Base-by-base conservation (phyloP, 2,888 invertebrate species). In the Pseudoips prasinana region DNA sequence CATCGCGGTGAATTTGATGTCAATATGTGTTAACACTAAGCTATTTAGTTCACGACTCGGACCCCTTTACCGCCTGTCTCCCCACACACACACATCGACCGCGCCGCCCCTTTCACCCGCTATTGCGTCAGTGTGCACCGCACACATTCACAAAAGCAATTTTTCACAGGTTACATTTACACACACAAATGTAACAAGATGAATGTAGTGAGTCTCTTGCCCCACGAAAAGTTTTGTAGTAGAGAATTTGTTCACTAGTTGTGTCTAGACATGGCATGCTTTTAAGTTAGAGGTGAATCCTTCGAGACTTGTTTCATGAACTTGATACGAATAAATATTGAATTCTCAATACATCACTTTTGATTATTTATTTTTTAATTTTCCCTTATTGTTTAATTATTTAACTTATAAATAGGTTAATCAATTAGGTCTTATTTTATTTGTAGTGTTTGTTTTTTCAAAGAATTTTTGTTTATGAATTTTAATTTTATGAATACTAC, bases 11-110 rank as follows among this genome's bases (percentile, higher is more conserved):
- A 88, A 88, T 86, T 88, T 86, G 83, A 87, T 87, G 88, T 88
- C 88, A 88, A 88, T 88, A 88, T 88, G 87, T 87, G 88, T 88
- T 88, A 88, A 88, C 87, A 86, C 86, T 87, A 87, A 88, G 87
- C 88, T 87, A 88, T 88, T 88, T 88, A 88, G 87, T 87, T 88
- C 86, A 86, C 83, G 82, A 86, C 74, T 83, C 74, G 66, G 69
- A 70, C 77, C 79, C 82, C 78, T 76, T 77, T 65, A 46, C 64
- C 72, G 51, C 70, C 70, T 66, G 24, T 30, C 17, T 46, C 71
- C 51, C 70, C 70, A 54, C 44, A 60, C 67, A 50, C 83, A 78
- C 81, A 74, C 73, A 62, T 7, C 10, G 39, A 18, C 31, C 26
- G 1, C 2, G 33, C 39, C 52, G 67, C 64, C 64, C 56, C 47